phyloP scores from a whole-genome alignment of 1,140 invertebrate species.

The Spodoptera litura region DNA sequence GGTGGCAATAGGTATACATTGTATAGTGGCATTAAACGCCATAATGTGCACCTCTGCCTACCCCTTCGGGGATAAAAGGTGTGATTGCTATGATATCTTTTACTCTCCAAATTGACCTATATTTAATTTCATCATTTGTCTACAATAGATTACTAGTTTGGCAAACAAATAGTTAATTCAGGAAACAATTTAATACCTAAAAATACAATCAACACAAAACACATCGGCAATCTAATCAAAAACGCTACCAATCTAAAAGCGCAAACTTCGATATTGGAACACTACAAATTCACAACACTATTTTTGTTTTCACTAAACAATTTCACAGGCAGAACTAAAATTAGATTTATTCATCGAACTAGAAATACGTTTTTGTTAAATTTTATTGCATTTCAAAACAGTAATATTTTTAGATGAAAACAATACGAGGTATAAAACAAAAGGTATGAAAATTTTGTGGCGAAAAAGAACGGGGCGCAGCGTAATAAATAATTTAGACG shows the following conservation, averaged over 20 bases:
- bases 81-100: too few relatives aligned
- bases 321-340: not conserved
- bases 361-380: not conserved
- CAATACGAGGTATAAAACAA: constrained; percentile 31
- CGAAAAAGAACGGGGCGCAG: constrained; percentile 11
- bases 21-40: too few relatives aligned
- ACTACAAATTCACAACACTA: not conserved
- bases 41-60: too few relatives aligned
- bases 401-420: not conserved
- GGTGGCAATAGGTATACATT: too few relatives aligned
- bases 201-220: not conserved
- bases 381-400: constrained; percentile 17
- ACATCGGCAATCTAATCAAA: not conserved
- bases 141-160: too few relatives aligned
- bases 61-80: too few relatives aligned
- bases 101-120: too few relatives aligned
- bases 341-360: constrained; percentile 14
- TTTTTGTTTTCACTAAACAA: constrained; percentile 4
- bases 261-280: not conserved
- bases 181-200: too few relatives aligned
- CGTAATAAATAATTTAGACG: constrained; percentile 53
- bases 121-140: too few relatives aligned
- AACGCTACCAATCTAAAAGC: not conserved
- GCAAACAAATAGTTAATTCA: too few relatives aligned
- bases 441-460: constrained; percentile 37